Evolutionary conservation across 2,888 invertebrate species (phyloP), one percentile per base, ranked within the genome.

Genomic region (Papilio gigon): DNA sequence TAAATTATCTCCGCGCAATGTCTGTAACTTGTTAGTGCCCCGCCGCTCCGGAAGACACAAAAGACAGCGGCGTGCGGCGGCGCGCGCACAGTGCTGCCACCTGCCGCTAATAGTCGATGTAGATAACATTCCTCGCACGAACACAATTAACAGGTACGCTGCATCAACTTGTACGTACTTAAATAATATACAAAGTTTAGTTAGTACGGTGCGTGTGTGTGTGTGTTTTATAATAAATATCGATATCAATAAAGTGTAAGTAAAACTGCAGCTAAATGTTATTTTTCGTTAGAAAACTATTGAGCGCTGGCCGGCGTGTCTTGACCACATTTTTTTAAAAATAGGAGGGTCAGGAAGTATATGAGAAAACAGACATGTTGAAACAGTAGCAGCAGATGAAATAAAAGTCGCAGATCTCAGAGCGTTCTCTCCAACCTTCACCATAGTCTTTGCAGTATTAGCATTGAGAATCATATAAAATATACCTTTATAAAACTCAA

Each of bases 71-170:
- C 20, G n/a, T 30, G 61, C 6, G 17, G 42, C 61, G n/a, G 14
- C n/a, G 25, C 20, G 40, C 61, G 12, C 14, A 61, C 44, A 61
- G 30, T 30, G 40, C 42, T 42, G 30, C 30, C 12, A 61, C 44
- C 42, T 42, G 30, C 30, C 12, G 44, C 44, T 61, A 60, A 60
- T 27, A 44, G 40, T 42, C 27, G 27, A 61, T 44, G 42, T 40
- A 44, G 44, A 42, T 61, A 44, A 30, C 11, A 17, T 44, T 44
- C 25, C 1, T 35, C 20, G 12, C 30, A 20, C 44, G 17, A 61
- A 14, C 30, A 30, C 30, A 30, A 40, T 42, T 58, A 58, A 20
- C 17, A 17, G 17, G 42, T 56, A 30, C 30, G n/a, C 9, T 27
- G 17, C n/a, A 30, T n/a, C 17, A 17, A n/a, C 22, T 50, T 50